Evolutionary conservation across 2,113 vertebrate species (phyloP).

Genomic region (Camelus dromedarius): DNA sequence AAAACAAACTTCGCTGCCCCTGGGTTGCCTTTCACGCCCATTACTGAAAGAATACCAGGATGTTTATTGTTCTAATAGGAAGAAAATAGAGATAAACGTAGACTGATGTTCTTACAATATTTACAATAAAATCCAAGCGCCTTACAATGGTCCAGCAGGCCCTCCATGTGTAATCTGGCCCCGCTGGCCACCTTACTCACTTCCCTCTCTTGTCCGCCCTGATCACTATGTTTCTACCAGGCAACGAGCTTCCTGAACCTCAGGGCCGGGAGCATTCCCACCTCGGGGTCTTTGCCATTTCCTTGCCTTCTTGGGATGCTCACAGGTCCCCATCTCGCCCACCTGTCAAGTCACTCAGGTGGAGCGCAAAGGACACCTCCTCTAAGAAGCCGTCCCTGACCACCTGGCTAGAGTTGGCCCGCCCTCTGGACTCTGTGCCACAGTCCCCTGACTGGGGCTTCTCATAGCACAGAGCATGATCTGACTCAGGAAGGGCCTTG

Average conservation of each 20-base stretch:
- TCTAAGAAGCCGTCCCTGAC: neutral
- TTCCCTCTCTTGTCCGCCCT: neutral
- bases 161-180: neutral
- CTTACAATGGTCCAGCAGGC: neutral
- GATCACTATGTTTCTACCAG: neutral
- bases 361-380: neutral
- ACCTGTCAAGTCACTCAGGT: neutral
- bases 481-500: neutral
- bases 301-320: neutral
- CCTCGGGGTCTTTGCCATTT: neutral
- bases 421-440: neutral
- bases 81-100: neutral
- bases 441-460: neutral
- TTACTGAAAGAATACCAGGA: constrained; percentile 43
- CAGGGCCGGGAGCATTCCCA: neutral
- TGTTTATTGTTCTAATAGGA: neutral
- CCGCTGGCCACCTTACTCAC: neutral
- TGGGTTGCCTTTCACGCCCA: neutral
- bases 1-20: too few species aligned
- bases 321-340: neutral
- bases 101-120: neutral
- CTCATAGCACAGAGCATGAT: fast-evolving
- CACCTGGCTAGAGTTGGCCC: neutral
- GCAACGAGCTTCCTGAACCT: neutral
- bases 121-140: neutral